Percentiles rank a stretch among this genome's conserved stretches.
Evolutionary conservation across 2,888 invertebrate genomes (phyloP).

Genomic region (Cephus pulcher): DNA sequence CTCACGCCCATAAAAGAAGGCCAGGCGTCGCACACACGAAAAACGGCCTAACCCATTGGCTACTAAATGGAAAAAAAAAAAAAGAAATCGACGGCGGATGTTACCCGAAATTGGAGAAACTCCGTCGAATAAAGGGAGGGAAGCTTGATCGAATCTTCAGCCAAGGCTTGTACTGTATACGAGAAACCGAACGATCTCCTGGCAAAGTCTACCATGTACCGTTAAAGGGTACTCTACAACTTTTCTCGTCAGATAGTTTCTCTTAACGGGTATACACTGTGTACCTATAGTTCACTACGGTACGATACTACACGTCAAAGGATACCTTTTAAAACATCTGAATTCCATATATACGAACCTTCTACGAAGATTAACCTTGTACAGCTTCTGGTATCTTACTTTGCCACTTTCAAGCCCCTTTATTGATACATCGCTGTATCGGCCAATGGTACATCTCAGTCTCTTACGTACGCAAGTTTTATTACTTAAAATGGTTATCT

Average conservation of each 20-base stretch:
- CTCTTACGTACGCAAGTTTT: not conserved
- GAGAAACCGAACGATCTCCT: not conserved
- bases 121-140: not conserved
- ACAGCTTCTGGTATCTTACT: not conserved
- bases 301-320: not conserved
- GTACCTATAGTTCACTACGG: not conserved
- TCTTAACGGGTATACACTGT: not conserved
- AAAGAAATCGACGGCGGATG: not conserved
- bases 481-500: not conserved
- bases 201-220: not conserved
- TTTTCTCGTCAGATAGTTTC: not conserved
- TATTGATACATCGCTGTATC: not conserved
- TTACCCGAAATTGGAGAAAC: not conserved
- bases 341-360: not conserved
- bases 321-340: not conserved
- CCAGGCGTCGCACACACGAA: not conserved
- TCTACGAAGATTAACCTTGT: not conserved
- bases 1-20: not conserved
- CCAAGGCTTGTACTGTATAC: not conserved
- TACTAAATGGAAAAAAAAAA: not conserved
- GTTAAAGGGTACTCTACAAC: not conserved
- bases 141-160: not conserved
- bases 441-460: no score
- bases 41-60: not conserved
- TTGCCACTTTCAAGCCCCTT: not conserved